A percentile compares a stretch with the other conserved stretches of the same genome.
Evolutionary conservation across 2,113 vertebrate species (phyloP).

Genomic region (Parus major): DNA sequence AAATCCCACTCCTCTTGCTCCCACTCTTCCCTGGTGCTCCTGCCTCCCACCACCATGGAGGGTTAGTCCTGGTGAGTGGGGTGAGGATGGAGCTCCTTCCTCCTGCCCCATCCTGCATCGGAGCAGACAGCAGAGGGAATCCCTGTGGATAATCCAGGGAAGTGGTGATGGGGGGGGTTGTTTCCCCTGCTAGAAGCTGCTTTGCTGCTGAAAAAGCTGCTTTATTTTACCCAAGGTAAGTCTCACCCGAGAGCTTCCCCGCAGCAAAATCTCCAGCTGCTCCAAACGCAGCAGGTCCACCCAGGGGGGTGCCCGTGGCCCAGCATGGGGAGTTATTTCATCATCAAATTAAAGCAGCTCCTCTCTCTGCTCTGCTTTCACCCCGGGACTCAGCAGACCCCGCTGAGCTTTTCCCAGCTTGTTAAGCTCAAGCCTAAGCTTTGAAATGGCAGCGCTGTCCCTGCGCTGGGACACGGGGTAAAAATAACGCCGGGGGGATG

Average conservation of each 20-base stretch:
- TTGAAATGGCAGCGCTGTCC: slow-evolving; percentile 9
- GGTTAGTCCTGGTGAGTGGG: not conserved
- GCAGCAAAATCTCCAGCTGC: not conserved
- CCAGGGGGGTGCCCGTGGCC: not conserved
- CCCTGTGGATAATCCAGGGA: fast-evolving
- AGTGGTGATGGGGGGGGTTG: not conserved
- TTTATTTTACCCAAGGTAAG: not conserved
- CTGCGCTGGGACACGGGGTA: not conserved
- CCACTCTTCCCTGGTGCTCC: not conserved
- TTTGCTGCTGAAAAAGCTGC: not conserved
- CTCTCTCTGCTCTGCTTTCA: not conserved
- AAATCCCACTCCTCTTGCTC: not conserved
- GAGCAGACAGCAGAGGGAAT: not conserved
- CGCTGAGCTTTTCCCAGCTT: not conserved
- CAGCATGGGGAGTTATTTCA: not conserved
- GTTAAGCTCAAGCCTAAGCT: slow-evolving; percentile 6
- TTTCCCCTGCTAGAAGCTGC: not conserved
- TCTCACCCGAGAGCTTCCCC: not conserved
- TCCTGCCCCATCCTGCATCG: not conserved
- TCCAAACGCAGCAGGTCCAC: not conserved
- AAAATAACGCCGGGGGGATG: not conserved
- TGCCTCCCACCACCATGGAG: not conserved
- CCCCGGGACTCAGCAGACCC: not conserved
- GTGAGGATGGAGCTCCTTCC: not conserved
- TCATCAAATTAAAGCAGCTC: not conserved